Evolutionary conservation across 2,888 invertebrate species (phyloP).

Genomic region (Torymus texanus): DNA sequence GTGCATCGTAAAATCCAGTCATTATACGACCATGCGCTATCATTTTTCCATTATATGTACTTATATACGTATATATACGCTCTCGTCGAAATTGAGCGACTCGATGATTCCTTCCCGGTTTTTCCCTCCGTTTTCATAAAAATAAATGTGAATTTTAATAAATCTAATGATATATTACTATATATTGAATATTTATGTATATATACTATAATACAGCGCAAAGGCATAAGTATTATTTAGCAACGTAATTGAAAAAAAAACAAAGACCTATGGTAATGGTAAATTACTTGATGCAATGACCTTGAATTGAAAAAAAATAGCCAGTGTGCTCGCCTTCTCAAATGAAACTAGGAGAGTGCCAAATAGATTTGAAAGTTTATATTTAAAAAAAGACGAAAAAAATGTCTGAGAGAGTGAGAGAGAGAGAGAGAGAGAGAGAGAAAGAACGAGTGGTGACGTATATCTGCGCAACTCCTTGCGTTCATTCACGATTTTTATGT

Average conservation of each 20-base stretch:
- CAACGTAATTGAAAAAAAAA: neutral
- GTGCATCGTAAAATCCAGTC: too few species aligned
- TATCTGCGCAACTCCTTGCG: neutral
- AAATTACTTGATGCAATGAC: slow-evolving; percentile 70
- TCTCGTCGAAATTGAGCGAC: neutral
- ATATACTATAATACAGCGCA: slow-evolving; percentile 12
- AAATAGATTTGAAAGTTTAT: slow-evolving; percentile 71
- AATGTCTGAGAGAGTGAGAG: neutral
- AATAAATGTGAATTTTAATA: slow-evolving; percentile 18
- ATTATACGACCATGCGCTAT: too few species aligned
- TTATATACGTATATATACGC: too few species aligned
- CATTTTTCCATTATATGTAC: too few species aligned
- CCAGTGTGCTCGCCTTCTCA: slow-evolving; percentile 69
- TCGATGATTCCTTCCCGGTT: too few species aligned
- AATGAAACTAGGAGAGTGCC: slow-evolving; percentile 69
- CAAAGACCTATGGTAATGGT: slow-evolving; percentile 47
- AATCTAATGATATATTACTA: slow-evolving; percentile 11
- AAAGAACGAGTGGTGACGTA: neutral
- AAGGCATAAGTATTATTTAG: slow-evolving; percentile 21
- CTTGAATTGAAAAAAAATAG: slow-evolving; percentile 72
- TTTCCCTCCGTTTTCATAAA: neutral
- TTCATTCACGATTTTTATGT: slow-evolving; percentile 4
- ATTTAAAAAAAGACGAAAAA: slow-evolving; percentile 57
- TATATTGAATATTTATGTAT: slow-evolving; percentile 27
- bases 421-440: neutral